A percentile compares a stretch with the other conserved stretches of the same genome.
These are phyloP conservation scores for Chloebia gouldiae DNA, from an alignment of 2,113 vertebrate genomes.

Conservation along the genomic window DNA sequence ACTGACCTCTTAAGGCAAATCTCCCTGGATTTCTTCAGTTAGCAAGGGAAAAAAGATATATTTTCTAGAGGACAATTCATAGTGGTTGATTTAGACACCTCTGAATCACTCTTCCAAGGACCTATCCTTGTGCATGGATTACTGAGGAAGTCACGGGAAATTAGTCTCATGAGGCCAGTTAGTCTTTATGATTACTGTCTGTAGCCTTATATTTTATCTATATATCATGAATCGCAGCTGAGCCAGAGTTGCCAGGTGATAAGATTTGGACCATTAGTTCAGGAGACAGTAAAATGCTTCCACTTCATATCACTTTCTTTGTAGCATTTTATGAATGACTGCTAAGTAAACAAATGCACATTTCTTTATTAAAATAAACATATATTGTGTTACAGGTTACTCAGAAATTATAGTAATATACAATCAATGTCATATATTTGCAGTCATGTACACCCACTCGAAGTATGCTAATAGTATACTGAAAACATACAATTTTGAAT, in stretches of 20 bases:
- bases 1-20: not conserved
- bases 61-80: not conserved
- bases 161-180: conserved; percentile 21
- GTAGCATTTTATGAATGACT: not conserved
- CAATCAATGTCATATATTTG: not conserved
- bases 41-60: not conserved
- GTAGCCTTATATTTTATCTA: conserved; percentile 4
- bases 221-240: not conserved
- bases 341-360: not conserved
- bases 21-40: not conserved
- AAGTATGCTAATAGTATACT: not conserved
- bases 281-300: not conserved
- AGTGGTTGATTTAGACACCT: not conserved
- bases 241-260: not conserved
- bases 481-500: not conserved
- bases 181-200: conserved; percentile 22
- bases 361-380: not conserved
- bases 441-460: not conserved
- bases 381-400: not conserved
- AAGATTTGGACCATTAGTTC: conserved; percentile 18
- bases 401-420: not conserved
- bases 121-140: not conserved
- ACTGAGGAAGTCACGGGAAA: conserved; percentile 1
- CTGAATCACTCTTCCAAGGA: conserved; percentile 9
- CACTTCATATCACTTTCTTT: not conserved